phyloP scores from a whole-genome alignment of 2,888 invertebrate species.

The Iphiclides podalirius region DNA sequence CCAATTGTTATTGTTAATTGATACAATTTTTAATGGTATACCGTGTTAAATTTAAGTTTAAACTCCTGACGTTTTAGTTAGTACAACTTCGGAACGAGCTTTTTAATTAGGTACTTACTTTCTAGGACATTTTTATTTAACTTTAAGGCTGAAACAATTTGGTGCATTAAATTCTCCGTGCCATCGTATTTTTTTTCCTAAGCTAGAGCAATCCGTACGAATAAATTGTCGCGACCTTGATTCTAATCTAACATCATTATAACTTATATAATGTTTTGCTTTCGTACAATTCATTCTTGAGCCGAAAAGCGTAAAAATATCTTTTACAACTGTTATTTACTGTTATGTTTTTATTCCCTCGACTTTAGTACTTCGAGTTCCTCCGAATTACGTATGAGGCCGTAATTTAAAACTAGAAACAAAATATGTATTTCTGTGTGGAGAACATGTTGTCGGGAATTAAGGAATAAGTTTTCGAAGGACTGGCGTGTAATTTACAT shows the following conservation, averaged over 20 bases:
- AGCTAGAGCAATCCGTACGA: conserved; percentile 7
- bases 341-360: conserved; percentile 21
- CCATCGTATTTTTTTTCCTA: background rate
- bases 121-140: no score
- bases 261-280: conserved; percentile 9
- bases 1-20: no score
- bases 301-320: conserved; percentile 24
- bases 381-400: conserved; percentile 5
- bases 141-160: no score
- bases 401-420: conserved; percentile 13
- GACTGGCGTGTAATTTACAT: no score
- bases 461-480: conserved; percentile 5
- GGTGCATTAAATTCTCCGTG: background rate
- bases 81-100: no score
- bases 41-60: no score
- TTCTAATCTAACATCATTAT: conserved; percentile 17
- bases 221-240: conserved; percentile 6
- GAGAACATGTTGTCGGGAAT: no score
- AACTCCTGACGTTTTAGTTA: no score
- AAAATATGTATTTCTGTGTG: conserved; percentile 1
- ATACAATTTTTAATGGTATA: no score
- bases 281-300: conserved; percentile 17
- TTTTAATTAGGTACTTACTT: no score
- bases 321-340: conserved; percentile 24
- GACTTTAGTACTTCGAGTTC: conserved; percentile 16